Conservation (phyloP, 2,113 vertebrate species). For the Psammodynastes pulverulentus region DNA sequence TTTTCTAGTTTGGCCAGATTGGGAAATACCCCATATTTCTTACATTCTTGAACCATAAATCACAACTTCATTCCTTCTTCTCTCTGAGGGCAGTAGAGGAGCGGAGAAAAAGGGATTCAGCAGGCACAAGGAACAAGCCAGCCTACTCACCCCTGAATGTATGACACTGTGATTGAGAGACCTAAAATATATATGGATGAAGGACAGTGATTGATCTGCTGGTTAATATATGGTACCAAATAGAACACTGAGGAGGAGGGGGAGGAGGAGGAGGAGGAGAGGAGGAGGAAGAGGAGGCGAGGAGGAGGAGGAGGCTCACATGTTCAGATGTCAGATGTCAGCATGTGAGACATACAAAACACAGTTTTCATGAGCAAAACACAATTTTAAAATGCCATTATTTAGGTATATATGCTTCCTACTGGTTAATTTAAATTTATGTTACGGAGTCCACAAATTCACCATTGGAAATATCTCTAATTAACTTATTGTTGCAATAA, state of each 20-base stretch:
- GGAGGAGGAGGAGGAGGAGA: too few relatives aligned
- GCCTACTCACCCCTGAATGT: background rate
- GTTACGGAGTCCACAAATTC: background rate
- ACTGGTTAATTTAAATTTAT: background rate
- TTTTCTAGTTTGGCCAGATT: background rate
- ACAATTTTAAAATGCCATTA: background rate
- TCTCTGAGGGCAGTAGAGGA: background rate
- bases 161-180: background rate
- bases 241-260: background rate
- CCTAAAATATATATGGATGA: background rate
- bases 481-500: background rate
- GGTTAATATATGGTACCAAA: background rate
- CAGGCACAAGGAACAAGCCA: background rate
- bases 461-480: background rate
- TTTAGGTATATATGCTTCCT: background rate
- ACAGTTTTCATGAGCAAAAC: background rate
- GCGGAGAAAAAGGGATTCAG: background rate
- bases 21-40: background rate
- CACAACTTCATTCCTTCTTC: background rate
- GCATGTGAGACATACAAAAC: background rate
- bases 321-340: background rate
- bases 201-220: background rate
- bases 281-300: too few relatives aligned
- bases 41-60: background rate
- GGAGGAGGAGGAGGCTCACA: background rate